phyloP scores from a whole-genome alignment of 2,797 vertebrate genomes.

The Hypotaenidia okinawae region DNA sequence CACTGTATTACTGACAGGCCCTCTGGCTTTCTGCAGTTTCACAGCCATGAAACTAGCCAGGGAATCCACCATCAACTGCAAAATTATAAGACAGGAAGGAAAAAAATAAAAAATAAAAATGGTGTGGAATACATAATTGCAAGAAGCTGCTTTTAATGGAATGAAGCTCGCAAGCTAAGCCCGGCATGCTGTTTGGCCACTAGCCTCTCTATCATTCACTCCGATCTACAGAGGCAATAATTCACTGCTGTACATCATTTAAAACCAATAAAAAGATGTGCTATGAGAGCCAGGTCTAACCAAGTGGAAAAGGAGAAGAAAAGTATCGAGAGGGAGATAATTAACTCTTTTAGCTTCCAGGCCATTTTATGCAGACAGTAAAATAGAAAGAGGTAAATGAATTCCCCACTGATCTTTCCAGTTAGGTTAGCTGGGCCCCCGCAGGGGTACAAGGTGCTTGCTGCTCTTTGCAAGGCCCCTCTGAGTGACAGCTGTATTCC shows the following conservation, averaged over 20 bases:
- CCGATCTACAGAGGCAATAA: not conserved
- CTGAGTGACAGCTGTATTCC: conserved; percentile 38
- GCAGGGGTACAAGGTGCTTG: conserved; percentile 23
- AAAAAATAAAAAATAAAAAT: not conserved
- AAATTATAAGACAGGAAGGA: conserved; percentile 15
- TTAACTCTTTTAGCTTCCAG: conserved; percentile 61
- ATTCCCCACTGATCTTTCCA: not conserved
- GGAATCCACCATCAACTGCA: conserved; percentile 34
- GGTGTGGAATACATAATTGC: not conserved
- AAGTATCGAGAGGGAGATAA: conserved; percentile 35
- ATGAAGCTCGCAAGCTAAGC: conserved; percentile 4
- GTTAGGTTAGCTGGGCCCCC: not conserved
- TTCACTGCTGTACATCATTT: conserved; percentile 24
- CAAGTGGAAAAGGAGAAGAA: conserved; percentile 37
- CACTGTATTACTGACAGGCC: conserved; percentile 62
- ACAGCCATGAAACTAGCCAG: conserved; percentile 41
- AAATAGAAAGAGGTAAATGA: not conserved
- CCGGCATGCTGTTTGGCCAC: not conserved
- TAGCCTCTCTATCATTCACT: conserved; percentile 8
- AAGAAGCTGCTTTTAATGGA: conserved; percentile 26
- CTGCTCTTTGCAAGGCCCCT: not conserved
- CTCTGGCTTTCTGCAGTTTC: conserved; percentile 66
- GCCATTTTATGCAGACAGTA: conserved; percentile 21
- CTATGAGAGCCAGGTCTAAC: conserved; percentile 31
- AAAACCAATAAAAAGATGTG: conserved; percentile 44